Base-by-base conservation (phyloP, 2,888 invertebrate species). In the Ditula angustiorana region DNA sequence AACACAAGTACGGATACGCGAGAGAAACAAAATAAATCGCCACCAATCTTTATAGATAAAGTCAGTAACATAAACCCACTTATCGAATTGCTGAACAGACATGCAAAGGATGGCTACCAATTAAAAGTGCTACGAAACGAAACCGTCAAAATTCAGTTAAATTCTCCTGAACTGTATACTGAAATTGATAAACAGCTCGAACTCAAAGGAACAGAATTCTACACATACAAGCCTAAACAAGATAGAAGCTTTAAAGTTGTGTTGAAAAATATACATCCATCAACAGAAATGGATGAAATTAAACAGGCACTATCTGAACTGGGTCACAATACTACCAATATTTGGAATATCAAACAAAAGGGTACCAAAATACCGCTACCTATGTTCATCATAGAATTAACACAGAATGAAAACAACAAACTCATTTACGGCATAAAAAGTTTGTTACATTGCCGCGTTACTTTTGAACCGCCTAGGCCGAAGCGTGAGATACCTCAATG, bases 41-140 rank as follows among this genome's bases (percentile, higher is more conserved):
- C 67, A n/a, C 67, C 67, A 5, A 30, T 67, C 2, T 70, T 67
- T 52, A 37, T 69, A n/a, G 69, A 69, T 23, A 52, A 53, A 7
- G 68, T 69, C 2, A 49, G 13, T 2, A 71, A 69, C 46, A 71
- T 71, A 11, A 64, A 66, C 30, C 69, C 69, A 1, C 53, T 68
- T n/a, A 53, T 11, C 1, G 59, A 70, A 63, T 5, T 67, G 11
- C 57, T 70, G 23, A 60, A 70, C 30, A 41, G 64, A 16, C 11
- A 56, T 7, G 64, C 55, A 28, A 26, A 50, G 16, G 30, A 53
- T 5, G 13, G 33, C 2, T 59, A 59, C 13, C 24, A 33, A 10
- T 19, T 59, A 1, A 63, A 63, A 52, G 26, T 63, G 1, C 44
- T 58, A 4, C 10, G 19, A 2, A 33, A 52, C 8, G 21, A 61